Evolutionary conservation across 2,113 vertebrate genomes (phyloP), one percentile per base, ranked within the genome.

Genomic region (Pungitius pungitius): DNA sequence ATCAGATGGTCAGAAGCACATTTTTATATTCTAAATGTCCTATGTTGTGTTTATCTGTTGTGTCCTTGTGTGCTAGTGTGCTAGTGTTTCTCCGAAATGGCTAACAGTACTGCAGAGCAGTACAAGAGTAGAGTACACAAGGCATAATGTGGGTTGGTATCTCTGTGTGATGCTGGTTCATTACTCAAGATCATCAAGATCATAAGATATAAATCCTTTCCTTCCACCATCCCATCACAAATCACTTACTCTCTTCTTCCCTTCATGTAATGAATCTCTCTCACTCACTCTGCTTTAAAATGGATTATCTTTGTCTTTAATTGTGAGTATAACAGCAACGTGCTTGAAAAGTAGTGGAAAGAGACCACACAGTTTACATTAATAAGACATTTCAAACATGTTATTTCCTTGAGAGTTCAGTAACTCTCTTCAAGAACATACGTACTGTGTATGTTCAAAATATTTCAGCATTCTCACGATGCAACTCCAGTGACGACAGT

Each of bases 151-250:
- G 73, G 64, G 56, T 71, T 51, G 39, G 55, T 83, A 67, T 60
- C 67, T 64, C 22, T 73, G 47, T 59, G 12, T 62, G 52, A 59
- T 57, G 57, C 39, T 75, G 71, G 61, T 81, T 69, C 73, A 81
- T 78, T 84, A 78, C 75, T 83, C 60, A n/a, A n/a, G n/a, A n/a
- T 75, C 78, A 78, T 75, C 72, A 80, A 74, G 49, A 74, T 58
- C 60, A 62, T 13, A 57, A 69, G 58, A 61, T 62, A 85, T 78
- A 77, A 80, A 80, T 82, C 75, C 57, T 72, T 69, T 60, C 57
- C 60, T 63, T 27, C 75, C 78, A 67, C 30, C 39, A 43, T 67
- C 57, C 66, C 64, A 69, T 80, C 66, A 80, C 80, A 80, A 82
- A 84, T 84, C 72, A 70, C 75, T 76, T 73, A 78, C 57, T 69